phyloP scores from a whole-genome alignment of 2,113 vertebrate species.

The Centrocercus urophasianus region DNA sequence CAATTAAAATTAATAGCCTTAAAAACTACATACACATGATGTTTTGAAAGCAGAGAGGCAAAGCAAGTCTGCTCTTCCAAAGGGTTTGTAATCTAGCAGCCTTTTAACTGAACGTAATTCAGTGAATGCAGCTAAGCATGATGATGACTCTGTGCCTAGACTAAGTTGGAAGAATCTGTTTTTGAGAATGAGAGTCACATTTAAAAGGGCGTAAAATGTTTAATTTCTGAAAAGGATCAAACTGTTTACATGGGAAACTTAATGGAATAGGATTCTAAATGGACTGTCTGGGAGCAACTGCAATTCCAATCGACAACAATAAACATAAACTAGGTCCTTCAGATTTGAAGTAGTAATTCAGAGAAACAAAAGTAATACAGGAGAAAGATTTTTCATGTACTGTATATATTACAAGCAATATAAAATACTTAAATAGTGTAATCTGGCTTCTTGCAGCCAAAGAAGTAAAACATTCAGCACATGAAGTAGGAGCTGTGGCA shows the following conservation, averaged over 20 bases:
- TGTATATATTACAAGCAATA: neutral
- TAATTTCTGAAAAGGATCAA: neutral
- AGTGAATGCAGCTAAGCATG: neutral
- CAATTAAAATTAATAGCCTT: neutral
- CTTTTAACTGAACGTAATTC: neutral
- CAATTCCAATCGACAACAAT: slow-evolving; percentile 8
- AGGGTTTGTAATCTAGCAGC: neutral
- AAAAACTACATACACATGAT: neutral
- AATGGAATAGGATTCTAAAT: neutral
- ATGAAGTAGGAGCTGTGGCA: slow-evolving; percentile 23
- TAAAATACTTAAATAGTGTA: neutral
- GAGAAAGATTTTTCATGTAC: neutral
- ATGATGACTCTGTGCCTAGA: neutral
- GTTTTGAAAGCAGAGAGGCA: neutral
- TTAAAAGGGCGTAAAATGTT: neutral
- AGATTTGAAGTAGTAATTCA: slow-evolving; percentile 35
- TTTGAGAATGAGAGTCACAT: neutral
- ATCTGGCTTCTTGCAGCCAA: slow-evolving; percentile 29
- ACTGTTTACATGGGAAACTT: neutral
- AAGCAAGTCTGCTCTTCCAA: neutral
- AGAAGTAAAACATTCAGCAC: neutral
- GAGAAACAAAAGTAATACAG: neutral
- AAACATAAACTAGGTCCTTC: neutral
- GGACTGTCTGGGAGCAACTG: neutral
- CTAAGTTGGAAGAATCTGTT: neutral